These are phyloP conservation scores for Drosophila anceps DNA, from an alignment of 2,888 invertebrate genomes.

Conservation along the genomic window DNA sequence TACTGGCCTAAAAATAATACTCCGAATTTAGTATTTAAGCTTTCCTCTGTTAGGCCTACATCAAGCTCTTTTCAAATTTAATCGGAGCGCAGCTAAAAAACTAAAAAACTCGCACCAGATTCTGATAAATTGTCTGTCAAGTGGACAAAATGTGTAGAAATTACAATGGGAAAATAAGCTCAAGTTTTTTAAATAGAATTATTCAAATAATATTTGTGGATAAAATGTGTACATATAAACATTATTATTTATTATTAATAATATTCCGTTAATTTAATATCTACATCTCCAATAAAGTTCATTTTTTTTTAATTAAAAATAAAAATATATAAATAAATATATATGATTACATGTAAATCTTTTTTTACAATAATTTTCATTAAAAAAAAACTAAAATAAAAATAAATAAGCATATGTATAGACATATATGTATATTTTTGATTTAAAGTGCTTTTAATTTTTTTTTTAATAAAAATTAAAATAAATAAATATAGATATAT, in stretches of 20 bases:
- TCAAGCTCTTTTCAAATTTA: constrained; percentile 22
- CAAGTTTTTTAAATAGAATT: neutral
- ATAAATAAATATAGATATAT: no score
- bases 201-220: neutral
- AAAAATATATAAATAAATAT: no score
- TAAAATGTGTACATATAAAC: neutral
- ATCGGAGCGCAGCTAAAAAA: constrained; percentile 14
- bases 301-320: no score
- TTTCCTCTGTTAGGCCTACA: constrained; percentile 5
- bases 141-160: neutral
- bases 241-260: neutral
- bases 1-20: neutral
- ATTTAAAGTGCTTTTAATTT: no score
- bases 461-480: no score
- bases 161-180: neutral
- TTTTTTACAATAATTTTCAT: no score
- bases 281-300: no score
- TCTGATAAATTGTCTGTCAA: constrained; percentile 2
- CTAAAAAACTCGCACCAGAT: neutral
- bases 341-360: no score
- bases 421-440: no score
- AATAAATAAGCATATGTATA: no score
- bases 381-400: no score
- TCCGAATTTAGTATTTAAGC: neutral
- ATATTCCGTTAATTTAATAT: no score